Base-by-base conservation (phyloP, 2,797 vertebrate species). In the Cottoperca gobio region DNA sequence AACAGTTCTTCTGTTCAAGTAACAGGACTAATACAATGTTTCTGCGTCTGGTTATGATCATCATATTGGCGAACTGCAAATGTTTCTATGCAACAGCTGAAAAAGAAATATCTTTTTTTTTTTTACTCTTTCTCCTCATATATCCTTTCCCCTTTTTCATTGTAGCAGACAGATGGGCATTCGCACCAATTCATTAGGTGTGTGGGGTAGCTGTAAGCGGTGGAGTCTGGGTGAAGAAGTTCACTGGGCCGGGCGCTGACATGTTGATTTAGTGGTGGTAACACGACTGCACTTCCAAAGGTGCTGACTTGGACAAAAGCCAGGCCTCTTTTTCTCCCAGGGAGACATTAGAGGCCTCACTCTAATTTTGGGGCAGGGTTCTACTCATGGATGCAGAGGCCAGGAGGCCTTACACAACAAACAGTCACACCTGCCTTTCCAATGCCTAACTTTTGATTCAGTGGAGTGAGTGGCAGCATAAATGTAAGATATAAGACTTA, bases 251-350 rank as follows among this genome's bases (percentile, higher is more conserved):
- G 85, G 91, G 92, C 67, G 94, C 91, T 95, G 94, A 95, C 94
- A 94, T 94, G 94, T 94, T 95, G 93, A 95, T 95, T 94, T 95
- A 95, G 92, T 93, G 86, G 91, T 73, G 87, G 93, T 94, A 95
- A 94, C 92, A 90, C 90, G 88, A 94, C 92, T 93, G 92, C 93
- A 93, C 92, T 93, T 94, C 92, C 92, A 94, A 94, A 95, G 94
- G 94, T 95, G 94, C 93, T 91, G 92, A 94, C 91, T 94, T 94
- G 94, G 94, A 95, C 75, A 79, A 93, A 94, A 93, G 91, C 94
- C 94, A 95, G 93, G 82, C 89, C 87, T 90, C 88, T 88, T 85
- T 92, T 89, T 92, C 89, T 91, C 91, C 90, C 82, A 91, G 92
- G 88, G 84, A 90, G 83, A 91, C 88, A 87, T 90, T 88, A 85